phyloP scores from a whole-genome alignment of 2,113 vertebrate species.

The Paramisgurnus dabryanus region DNA sequence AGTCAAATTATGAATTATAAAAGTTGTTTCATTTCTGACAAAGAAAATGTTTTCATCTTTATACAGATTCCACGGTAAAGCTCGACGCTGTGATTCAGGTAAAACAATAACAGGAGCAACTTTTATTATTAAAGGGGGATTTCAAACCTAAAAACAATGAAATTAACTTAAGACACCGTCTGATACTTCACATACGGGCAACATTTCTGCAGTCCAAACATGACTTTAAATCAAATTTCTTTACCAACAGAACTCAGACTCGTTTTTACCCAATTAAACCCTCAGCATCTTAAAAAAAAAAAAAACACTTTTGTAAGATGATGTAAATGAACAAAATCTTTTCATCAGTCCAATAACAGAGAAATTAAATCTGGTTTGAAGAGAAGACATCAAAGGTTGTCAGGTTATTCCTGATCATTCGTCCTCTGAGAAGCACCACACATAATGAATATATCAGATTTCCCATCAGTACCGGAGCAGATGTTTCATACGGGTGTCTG shows the following conservation, averaged over 20 bases:
- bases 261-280: not conserved
- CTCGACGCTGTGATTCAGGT: no score
- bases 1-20: constrained; percentile 8
- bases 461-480: not conserved
- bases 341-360: not conserved
- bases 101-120: no score
- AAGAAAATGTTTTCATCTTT: no score
- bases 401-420: not conserved
- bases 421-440: not conserved
- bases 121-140: not conserved
- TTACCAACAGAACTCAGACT: not conserved
- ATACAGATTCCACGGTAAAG: no score
- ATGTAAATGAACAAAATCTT: not conserved
- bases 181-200: not conserved
- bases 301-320: not conserved
- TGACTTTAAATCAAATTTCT: not conserved
- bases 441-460: not conserved
- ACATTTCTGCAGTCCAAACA: not conserved
- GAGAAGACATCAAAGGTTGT: not conserved
- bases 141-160: not conserved
- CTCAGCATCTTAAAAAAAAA: no score
- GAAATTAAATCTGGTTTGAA: not conserved
- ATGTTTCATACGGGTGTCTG: not conserved
- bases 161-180: not conserved
- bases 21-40: not conserved